These are phyloP conservation scores for Dryococelus australis DNA, from an alignment of 2,888 invertebrate species.

Conservation along the genomic window DNA sequence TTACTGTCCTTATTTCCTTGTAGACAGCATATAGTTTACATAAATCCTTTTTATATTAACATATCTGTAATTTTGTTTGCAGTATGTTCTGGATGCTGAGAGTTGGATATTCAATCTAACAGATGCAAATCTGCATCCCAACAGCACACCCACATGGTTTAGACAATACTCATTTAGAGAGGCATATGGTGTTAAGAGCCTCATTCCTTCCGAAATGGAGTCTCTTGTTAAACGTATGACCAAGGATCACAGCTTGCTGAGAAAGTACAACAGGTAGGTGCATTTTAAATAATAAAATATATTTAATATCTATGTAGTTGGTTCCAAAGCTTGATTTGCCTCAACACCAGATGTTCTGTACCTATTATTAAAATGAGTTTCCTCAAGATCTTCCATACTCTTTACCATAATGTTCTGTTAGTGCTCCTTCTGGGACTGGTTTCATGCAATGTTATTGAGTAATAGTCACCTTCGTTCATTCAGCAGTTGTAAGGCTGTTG, in stretches of 20 bases:
- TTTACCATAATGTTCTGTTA: too few species aligned
- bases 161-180: constrained; percentile 37
- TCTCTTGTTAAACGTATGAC: constrained; percentile 35
- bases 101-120: constrained; percentile 39
- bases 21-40: too few species aligned
- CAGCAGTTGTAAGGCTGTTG: too few species aligned
- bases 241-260: constrained; percentile 24
- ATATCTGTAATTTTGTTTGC: neutral
- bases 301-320: neutral
- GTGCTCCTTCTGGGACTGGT: too few species aligned
- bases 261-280: constrained; percentile 38
- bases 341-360: too few species aligned
- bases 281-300: neutral
- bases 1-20: too few species aligned
- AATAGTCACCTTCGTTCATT: too few species aligned
- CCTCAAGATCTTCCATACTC: too few species aligned
- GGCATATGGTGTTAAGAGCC: constrained; percentile 33
- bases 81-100: constrained; percentile 36
- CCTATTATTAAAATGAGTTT: too few species aligned
- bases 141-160: constrained; percentile 36
- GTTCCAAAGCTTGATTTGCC: too few species aligned
- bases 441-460: too few species aligned
- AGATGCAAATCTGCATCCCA: constrained; percentile 32
- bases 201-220: constrained; percentile 33
- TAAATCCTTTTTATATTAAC: too few species aligned